Evolutionary conservation across 2,113 vertebrate species (phyloP), one percentile per base, ranked within the genome.

Genomic region (Bos javanicus): DNA sequence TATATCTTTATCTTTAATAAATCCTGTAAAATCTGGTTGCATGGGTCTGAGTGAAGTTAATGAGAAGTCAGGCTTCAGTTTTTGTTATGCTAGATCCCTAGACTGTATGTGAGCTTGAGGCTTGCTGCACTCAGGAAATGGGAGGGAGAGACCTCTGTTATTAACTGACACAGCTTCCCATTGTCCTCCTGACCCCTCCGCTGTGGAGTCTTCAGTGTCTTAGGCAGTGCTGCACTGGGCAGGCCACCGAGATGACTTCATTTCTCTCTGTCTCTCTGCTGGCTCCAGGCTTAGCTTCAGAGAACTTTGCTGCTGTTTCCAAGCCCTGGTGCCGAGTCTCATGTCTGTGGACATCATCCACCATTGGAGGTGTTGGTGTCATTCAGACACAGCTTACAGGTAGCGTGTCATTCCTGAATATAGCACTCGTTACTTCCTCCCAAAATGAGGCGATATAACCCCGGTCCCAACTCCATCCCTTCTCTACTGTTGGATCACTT

Each of bases 381-480:
- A 30, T 36, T 89, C 28, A 84, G 87, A 15, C 64, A 85, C 39
- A 48, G 80, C 30, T 90, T 85, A 6, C 71, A 92, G 17, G 25
- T 46, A 30, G 64, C 64, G 11, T 84, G 28, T 7, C 14, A 0
- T 43, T 96, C 46, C 33, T 59, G 64, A 88, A 52, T 28, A 50
- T 1, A 12, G 33, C 11, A 21, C 36, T 48, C 16, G 2, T 52
- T 76, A 25, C 52, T 23, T 89, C 48, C 50, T 87, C 12, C n/a
- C 71, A 12, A 59, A 95, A 46, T 6, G 17, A 83, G n/a, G 50
- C 6, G 4, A 11, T 9, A 25, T 15, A 39, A 21, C 6, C 33
- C 26, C 6, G 6, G 12, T 33, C 30, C 25, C 3, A 3, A 2
- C 19, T 21, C 4, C 5, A 5, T 62, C 7, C 1, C 19, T 86